phyloP scores from a whole-genome alignment of 2,797 vertebrate genomes.

The Atherinosoma microstoma region DNA sequence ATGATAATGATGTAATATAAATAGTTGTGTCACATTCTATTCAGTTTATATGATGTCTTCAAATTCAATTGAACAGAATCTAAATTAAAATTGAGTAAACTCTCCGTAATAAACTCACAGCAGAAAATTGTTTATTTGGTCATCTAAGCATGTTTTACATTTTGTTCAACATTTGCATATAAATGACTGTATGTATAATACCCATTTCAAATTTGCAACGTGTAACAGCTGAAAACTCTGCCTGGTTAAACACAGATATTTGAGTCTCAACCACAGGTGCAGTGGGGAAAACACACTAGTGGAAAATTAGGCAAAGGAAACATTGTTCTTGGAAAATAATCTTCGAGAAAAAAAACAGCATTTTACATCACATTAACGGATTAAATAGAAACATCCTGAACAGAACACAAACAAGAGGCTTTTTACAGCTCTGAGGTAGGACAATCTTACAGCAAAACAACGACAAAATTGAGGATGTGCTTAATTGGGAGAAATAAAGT shows the following conservation, averaged over 20 bases:
- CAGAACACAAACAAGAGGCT: conserved; percentile 27
- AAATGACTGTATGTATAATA: neutral
- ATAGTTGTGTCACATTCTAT: neutral
- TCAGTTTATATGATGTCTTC: neutral
- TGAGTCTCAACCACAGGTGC: neutral
- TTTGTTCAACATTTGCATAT: conserved; percentile 29
- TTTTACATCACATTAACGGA: conserved; percentile 15
- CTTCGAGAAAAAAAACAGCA: conserved; percentile 32
- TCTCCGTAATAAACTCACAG: conserved; percentile 11
- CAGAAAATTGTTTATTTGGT: conserved; percentile 68
- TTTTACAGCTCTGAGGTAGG: conserved; percentile 69
- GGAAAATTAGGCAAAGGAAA: conserved; percentile 16
- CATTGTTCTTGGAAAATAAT: conserved; percentile 8
- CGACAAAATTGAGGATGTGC: conserved; percentile 9
- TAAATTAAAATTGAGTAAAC: neutral
- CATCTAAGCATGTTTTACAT: conserved; percentile 29
- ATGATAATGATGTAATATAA: neutral
- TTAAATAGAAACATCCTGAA: conserved; percentile 8
- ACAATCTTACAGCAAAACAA: conserved; percentile 31
- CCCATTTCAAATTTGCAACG: neutral
- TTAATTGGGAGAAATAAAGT: conserved; percentile 6
- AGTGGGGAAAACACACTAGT: conserved; percentile 23
- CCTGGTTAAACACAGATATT: conserved; percentile 3
- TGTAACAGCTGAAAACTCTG: neutral
- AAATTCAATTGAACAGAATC: neutral